Percentiles rank a stretch among this genome's conserved stretches.
Conservation (phyloP, 35 echinoderm and acorn worm species). For the Strongylocentrotus purpuratus region DNA sequence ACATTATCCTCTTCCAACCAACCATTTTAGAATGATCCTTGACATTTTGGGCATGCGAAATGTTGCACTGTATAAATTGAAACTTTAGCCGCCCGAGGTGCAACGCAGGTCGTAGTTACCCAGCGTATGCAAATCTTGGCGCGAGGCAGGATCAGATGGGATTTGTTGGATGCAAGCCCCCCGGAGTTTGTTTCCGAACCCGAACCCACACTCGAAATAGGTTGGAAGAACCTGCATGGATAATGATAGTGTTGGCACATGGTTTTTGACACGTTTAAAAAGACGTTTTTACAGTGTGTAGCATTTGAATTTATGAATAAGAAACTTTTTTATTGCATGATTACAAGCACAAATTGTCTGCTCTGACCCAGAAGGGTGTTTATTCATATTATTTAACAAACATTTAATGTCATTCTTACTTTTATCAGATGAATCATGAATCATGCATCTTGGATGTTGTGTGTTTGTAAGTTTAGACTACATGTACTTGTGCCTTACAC, state of each 20-base stretch:
- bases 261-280: not conserved
- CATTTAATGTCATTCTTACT: no score
- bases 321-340: no score
- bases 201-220: not conserved
- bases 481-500: no score
- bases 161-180: not conserved
- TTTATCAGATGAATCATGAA: no score
- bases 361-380: no score
- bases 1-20: not conserved
- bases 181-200: not conserved
- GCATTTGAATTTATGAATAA: no score
- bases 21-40: not conserved
- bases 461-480: no score
- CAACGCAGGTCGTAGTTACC: not conserved
- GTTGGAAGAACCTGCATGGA: not conserved
- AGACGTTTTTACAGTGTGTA: no score
- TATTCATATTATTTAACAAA: no score
- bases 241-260: not conserved
- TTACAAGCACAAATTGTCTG: no score
- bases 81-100: not conserved
- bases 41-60: not conserved
- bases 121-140: not conserved
- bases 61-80: slow-evolving; percentile 18
- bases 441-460: no score
- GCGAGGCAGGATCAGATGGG: not conserved